Percentiles rank a stretch among this genome's conserved stretches.
These are phyloP conservation scores for Apteryx mantelli DNA, from an alignment of 2,113 vertebrate genomes.

Conservation along the genomic window DNA sequence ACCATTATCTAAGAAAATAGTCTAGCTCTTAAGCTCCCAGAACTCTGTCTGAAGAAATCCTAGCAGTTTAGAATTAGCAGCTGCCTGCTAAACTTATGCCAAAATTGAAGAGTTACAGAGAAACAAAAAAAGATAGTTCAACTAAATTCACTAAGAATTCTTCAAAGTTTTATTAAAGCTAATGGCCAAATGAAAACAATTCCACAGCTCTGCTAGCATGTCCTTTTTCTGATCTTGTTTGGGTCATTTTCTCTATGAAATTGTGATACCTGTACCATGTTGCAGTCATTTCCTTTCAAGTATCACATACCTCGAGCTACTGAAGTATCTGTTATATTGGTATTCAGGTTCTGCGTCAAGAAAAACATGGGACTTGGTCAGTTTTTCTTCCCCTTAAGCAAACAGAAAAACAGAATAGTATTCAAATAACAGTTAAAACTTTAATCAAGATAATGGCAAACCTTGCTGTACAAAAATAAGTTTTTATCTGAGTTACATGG, in stretches of 20 bases:
- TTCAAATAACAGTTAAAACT: background rate
- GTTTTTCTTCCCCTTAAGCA: background rate
- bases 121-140: background rate
- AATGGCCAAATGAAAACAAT: background rate
- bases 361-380: background rate
- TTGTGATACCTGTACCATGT: background rate
- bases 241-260: background rate
- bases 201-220: background rate
- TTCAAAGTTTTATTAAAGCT: background rate
- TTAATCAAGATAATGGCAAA: too few relatives aligned
- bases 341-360: background rate
- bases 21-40: background rate
- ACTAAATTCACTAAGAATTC: background rate
- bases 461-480: background rate
- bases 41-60: background rate
- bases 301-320: background rate
- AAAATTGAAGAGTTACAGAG: background rate
- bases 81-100: background rate
- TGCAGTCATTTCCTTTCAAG: background rate
- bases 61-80: background rate
- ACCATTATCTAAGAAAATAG: background rate
- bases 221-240: background rate
- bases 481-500: background rate
- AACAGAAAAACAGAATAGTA: background rate
- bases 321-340: background rate